Conservation (phyloP, 2,113 vertebrate genomes). For the Spilogale gracilis region DNA sequence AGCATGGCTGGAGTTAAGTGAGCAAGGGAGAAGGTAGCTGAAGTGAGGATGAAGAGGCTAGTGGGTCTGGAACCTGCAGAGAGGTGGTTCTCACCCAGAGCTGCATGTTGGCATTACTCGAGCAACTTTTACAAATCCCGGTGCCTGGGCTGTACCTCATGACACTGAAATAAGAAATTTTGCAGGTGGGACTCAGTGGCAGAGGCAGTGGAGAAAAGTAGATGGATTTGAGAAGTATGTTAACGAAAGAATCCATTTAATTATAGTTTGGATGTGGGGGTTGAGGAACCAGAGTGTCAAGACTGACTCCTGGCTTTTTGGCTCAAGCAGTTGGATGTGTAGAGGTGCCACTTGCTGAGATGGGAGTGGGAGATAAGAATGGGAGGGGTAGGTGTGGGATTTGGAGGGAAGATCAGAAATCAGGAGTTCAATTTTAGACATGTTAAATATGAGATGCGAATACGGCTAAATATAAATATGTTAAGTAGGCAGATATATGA, state of each 20-base stretch:
- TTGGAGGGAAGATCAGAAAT: conserved; percentile 75
- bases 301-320: conserved; percentile 75
- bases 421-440: conserved; percentile 74
- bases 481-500: conserved; percentile 72
- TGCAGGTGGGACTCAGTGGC: conserved; percentile 51
- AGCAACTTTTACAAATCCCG: conserved; percentile 14
- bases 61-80: background rate
- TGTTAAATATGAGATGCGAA: conserved; percentile 74
- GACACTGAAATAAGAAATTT: background rate
- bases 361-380: conserved; percentile 61
- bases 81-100: background rate
- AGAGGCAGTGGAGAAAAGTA: conserved; percentile 39
- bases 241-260: conserved; percentile 70
- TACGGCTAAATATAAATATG: conserved; percentile 76
- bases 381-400: conserved; percentile 67
- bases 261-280: conserved; percentile 77
- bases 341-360: conserved; percentile 71
- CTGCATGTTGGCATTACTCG: background rate
- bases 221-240: conserved; percentile 69
- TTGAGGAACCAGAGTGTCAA: conserved; percentile 72
- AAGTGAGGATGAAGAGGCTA: background rate
- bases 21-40: background rate
- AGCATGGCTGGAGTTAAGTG: background rate
- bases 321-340: conserved; percentile 68
- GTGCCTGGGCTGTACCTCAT: background rate